Evolutionary conservation across 2,888 invertebrate species (phyloP).

Genomic region (Lamellibrachia columna): DNA sequence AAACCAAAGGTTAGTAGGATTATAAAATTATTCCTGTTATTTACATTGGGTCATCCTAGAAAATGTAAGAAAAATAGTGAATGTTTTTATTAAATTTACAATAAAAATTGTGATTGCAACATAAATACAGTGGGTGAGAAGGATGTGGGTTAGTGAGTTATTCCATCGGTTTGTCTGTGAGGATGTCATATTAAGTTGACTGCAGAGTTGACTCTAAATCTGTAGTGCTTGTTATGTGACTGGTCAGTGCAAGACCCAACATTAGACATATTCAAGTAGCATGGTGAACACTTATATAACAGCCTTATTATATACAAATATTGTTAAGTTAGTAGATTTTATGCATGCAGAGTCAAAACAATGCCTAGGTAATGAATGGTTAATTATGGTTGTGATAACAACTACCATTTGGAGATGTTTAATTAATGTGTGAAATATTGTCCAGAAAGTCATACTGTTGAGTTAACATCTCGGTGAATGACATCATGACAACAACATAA

Average conservation of each 20-base stretch:
- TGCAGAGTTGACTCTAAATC: neutral
- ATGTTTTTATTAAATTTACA: neutral
- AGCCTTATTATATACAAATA: neutral
- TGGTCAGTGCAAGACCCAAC: neutral
- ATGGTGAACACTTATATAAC: neutral
- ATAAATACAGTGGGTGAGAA: neutral
- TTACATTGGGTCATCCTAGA: neutral
- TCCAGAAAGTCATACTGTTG: neutral
- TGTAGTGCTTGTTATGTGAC: neutral
- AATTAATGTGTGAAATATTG: neutral
- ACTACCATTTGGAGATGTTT: neutral
- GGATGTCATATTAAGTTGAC: neutral
- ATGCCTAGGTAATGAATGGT: neutral
- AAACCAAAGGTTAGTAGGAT: neutral
- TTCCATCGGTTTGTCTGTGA: neutral
- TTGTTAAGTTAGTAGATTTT: slow-evolving; percentile 6
- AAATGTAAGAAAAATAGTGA: neutral
- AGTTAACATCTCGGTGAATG: neutral
- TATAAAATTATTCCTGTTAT: too few relatives aligned
- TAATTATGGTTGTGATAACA: neutral
- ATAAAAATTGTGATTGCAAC: neutral
- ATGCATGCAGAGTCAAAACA: neutral
- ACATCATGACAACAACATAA: neutral
- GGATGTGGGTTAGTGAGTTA: neutral
- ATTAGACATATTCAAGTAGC: neutral